Conservation (phyloP, 2,113 vertebrate genomes). For the Phaethon lepturus region DNA sequence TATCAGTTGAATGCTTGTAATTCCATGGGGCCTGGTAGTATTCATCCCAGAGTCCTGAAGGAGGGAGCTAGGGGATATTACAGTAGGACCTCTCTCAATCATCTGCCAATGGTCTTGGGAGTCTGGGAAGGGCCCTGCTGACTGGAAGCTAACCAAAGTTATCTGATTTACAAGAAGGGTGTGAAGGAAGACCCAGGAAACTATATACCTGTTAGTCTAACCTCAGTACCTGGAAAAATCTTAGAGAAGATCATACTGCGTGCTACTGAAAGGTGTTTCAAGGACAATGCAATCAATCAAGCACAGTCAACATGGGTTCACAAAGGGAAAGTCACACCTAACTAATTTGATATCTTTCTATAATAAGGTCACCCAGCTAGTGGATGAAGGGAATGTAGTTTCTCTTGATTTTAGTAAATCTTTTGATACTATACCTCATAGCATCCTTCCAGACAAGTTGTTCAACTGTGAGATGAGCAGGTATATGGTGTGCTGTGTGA, state of each 20-base stretch:
- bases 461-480: not conserved
- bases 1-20: not conserved
- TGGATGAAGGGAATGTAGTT: not conserved
- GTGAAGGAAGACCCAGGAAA: not conserved
- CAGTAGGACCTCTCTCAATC: not conserved
- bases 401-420: not conserved
- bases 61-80: not conserved
- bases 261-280: not conserved
- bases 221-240: not conserved
- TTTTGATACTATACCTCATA: not conserved
- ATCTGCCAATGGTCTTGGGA: not conserved
- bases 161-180: not conserved
- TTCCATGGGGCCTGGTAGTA: not conserved
- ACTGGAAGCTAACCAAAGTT: not conserved
- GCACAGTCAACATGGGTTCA: not conserved
- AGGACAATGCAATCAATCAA: not conserved
- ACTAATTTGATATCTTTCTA: not conserved
- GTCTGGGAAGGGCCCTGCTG: not conserved
- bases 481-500: rapidly evolving
- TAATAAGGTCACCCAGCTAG: not conserved
- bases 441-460: not conserved
- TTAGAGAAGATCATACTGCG: too few relatives aligned
- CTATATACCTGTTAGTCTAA: not conserved
- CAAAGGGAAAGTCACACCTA: not conserved
- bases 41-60: not conserved